A percentile compares a stretch with the other conserved stretches of the same genome.
These are phyloP conservation scores for Margaritifera margaritifera DNA, from an alignment of 2,888 invertebrate genomes.

Conservation along the genomic window DNA sequence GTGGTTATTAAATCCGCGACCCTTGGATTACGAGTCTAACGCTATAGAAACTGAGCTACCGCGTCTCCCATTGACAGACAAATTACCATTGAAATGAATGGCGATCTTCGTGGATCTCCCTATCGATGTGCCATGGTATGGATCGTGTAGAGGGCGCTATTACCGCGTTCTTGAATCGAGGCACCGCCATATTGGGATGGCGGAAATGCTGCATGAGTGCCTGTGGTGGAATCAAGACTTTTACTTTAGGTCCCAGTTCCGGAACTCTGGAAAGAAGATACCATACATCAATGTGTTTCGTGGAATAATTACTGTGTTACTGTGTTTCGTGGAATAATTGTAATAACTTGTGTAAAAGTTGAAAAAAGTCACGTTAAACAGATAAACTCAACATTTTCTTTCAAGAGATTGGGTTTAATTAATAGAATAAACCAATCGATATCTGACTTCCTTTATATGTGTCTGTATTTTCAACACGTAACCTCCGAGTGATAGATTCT, in stretches of 20 bases:
- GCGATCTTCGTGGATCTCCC: slow-evolving; percentile 30
- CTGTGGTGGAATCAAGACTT: slow-evolving; percentile 39
- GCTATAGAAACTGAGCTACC: not conserved
- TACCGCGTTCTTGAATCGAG: slow-evolving; percentile 47
- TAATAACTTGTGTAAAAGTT: not conserved
- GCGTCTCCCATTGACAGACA: not conserved
- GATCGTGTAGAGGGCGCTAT: slow-evolving; percentile 44
- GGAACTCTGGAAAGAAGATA: slow-evolving; percentile 40
- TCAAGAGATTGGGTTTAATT: too few species aligned
- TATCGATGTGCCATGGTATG: slow-evolving; percentile 30
- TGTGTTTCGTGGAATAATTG: slow-evolving; percentile 1
- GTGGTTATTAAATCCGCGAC: not conserved
- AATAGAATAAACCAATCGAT: too few species aligned
- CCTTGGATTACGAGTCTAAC: not conserved
- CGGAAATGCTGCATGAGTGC: slow-evolving; percentile 31
- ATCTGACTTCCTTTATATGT: too few species aligned
- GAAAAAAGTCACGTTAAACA: too few species aligned
- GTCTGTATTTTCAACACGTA: too few species aligned
- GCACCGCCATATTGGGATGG: slow-evolving; percentile 31
- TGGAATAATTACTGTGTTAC: slow-evolving; percentile 3
- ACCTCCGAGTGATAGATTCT: too few species aligned
- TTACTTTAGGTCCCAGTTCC: slow-evolving; percentile 42
- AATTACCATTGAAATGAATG: slow-evolving; percentile 44
- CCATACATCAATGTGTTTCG: not conserved
- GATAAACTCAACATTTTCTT: too few species aligned